These are phyloP conservation scores for Glaucidium brasilianum DNA, from an alignment of 2,113 vertebrate genomes.

Conservation along the genomic window DNA sequence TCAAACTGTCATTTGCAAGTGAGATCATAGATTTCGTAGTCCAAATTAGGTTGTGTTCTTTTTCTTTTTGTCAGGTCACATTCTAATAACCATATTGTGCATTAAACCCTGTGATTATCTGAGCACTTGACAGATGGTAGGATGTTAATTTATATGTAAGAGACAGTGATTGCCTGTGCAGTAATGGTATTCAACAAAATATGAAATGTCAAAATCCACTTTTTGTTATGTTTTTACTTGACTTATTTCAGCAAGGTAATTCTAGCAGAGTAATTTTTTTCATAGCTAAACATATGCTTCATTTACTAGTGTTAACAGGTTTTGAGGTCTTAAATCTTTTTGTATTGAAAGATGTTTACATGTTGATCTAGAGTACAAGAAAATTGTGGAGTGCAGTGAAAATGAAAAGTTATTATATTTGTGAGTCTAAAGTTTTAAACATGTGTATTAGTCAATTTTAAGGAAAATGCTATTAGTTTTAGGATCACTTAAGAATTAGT, in stretches of 20 bases:
- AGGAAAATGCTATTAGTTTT: background rate
- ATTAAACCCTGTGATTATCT: conserved; percentile 81
- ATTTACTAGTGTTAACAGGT: conserved; percentile 2
- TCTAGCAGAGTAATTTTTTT: conserved; percentile 7
- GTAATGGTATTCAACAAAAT: conserved; percentile 70
- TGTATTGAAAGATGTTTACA: background rate
- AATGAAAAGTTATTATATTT: background rate
- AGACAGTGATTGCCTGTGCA: conserved; percentile 75
- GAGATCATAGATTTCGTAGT: conserved; percentile 78
- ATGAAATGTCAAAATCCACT: conserved; percentile 76
- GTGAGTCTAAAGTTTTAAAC: background rate
- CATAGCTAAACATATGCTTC: conserved; percentile 57
- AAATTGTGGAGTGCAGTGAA: background rate
- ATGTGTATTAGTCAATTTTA: background rate
- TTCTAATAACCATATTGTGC: conserved; percentile 82
- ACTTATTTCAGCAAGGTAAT: conserved; percentile 71
- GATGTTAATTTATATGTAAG: conserved; percentile 80
- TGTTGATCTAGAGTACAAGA: background rate
- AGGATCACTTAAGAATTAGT: background rate
- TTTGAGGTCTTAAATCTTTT: conserved; percentile 19
- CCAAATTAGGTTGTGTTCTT: conserved; percentile 80
- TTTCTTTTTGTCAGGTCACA: conserved; percentile 80
- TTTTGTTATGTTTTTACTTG: conserved; percentile 58
- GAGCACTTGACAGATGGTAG: conserved; percentile 82
- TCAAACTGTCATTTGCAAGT: conserved; percentile 78